Evolutionary conservation across 2,113 vertebrate species (phyloP).

Genomic region (Myocastor coypus): DNA sequence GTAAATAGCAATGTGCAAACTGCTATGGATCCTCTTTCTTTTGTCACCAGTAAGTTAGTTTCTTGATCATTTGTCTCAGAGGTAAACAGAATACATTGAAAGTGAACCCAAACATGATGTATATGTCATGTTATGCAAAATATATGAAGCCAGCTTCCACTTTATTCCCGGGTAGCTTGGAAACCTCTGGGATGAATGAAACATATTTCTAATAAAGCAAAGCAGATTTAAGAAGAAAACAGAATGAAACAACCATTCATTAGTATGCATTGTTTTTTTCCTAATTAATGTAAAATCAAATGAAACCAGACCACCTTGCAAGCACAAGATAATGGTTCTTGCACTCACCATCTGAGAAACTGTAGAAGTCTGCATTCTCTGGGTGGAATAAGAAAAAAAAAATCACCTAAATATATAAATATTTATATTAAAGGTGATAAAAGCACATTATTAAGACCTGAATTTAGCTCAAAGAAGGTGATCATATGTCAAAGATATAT

Average conservation of each 20-base stretch:
- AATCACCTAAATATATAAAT: neutral
- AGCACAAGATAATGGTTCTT: neutral
- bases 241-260: neutral
- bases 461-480: conserved; percentile 38
- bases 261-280: neutral
- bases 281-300: conserved; percentile 43
- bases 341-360: neutral
- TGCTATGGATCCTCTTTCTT: neutral
- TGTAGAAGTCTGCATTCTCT: neutral
- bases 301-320: conserved; percentile 1
- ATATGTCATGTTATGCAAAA: conserved; percentile 54
- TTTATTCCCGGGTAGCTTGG: conserved; percentile 59
- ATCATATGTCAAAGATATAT: neutral
- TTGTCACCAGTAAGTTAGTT: conserved; percentile 78
- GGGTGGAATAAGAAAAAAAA: neutral
- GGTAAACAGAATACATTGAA: conserved; percentile 77
- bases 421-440: neutral
- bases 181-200: conserved; percentile 76
- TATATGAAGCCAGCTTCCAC: conserved; percentile 35
- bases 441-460: conserved; percentile 51
- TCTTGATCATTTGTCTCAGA: conserved; percentile 72
- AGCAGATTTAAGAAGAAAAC: conserved; percentile 42
- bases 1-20: conserved; percentile 72
- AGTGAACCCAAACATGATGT: neutral
- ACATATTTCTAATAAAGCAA: conserved; percentile 63